A percentile compares a stretch with the other conserved stretches of the same genome.
Evolutionary conservation across 2,888 invertebrate species (phyloP).

Genomic region (Carabus problematicus): DNA sequence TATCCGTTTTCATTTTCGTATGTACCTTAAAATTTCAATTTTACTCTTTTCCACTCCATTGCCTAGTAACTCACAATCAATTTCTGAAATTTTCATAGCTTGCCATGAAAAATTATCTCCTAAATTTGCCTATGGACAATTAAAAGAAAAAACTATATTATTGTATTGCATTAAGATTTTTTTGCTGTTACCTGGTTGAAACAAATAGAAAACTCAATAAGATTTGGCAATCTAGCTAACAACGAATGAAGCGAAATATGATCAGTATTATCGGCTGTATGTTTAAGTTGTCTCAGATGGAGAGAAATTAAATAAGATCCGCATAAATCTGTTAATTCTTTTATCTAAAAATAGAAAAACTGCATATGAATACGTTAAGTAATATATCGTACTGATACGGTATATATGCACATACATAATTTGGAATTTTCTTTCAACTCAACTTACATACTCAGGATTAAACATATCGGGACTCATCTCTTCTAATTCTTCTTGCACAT

Average conservation of each 20-base stretch:
- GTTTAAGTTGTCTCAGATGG: slow-evolving; percentile 32
- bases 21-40: slow-evolving; percentile 51
- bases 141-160: neutral
- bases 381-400: neutral
- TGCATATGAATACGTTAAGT: neutral
- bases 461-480: slow-evolving; percentile 54
- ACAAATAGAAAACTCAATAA: slow-evolving; percentile 53
- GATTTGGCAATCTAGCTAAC: slow-evolving; percentile 50
- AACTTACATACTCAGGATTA: slow-evolving; percentile 50
- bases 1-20: neutral
- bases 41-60: slow-evolving; percentile 53
- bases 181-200: slow-evolving; percentile 53
- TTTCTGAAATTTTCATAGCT: slow-evolving; percentile 49
- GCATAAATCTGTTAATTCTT: slow-evolving; percentile 52
- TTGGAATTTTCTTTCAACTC: neutral
- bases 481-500: slow-evolving; percentile 54
- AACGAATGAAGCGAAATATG: slow-evolving; percentile 53
- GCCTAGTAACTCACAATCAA: slow-evolving; percentile 52
- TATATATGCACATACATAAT: neutral
- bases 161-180: neutral
- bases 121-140: slow-evolving; percentile 50
- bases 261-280: slow-evolving; percentile 35
- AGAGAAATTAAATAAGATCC: slow-evolving; percentile 51
- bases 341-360: slow-evolving; percentile 50
- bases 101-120: slow-evolving; percentile 54